Conservation (phyloP, 2,113 vertebrate species). For the Notechis scutatus region DNA sequence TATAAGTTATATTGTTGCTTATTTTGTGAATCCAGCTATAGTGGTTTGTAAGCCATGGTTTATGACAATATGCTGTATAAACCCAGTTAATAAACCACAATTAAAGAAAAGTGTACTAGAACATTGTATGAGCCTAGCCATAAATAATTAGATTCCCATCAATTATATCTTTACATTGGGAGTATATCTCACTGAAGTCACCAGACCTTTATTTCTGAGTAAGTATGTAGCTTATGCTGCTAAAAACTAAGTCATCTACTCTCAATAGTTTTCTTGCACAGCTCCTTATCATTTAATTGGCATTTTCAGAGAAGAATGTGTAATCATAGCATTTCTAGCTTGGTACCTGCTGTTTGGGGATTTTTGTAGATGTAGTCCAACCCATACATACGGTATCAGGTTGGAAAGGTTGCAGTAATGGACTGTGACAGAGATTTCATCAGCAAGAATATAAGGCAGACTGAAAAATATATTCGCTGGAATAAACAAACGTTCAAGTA, state of each 20-base stretch:
- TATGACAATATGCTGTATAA: background rate
- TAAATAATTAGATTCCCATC: background rate
- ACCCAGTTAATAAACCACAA: background rate
- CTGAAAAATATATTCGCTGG: background rate
- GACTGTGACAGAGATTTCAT: background rate
- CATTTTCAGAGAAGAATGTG: background rate
- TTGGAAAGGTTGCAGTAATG: background rate
- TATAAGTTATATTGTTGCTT: background rate
- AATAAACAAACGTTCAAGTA: background rate
- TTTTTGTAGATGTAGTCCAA: background rate
- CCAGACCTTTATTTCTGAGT: background rate
- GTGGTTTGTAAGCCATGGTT: background rate
- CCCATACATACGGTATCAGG: background rate
- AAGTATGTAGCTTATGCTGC: background rate
- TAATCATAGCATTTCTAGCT: background rate
- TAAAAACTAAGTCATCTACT: background rate
- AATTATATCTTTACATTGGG: background rate
- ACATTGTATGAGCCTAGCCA: background rate
- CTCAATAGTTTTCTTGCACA: background rate
- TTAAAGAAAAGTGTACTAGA: background rate
- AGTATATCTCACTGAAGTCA: background rate
- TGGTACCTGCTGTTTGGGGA: background rate
- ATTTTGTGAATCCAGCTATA: background rate
- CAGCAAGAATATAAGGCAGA: background rate
- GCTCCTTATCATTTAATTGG: background rate